A percentile compares a stretch with the other conserved stretches of the same genome.
phyloP scores from a whole-genome alignment of 23 tunicate species.

The Diplosoma virens region DNA sequence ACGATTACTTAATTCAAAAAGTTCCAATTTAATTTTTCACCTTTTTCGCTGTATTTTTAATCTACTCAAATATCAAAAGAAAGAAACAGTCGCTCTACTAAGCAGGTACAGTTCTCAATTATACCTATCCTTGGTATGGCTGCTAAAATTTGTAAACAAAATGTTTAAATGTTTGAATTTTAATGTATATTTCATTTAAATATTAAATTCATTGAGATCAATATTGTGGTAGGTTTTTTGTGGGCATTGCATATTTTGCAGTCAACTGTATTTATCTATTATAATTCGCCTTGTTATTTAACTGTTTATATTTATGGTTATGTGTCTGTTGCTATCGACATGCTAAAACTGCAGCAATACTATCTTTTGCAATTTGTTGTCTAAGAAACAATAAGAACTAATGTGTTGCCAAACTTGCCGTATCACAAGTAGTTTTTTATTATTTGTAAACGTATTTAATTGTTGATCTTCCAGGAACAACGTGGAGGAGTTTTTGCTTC shows the following conservation, averaged over 20 bases:
- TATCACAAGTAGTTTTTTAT: background rate
- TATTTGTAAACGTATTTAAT: background rate
- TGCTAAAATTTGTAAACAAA: background rate
- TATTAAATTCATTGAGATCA: background rate
- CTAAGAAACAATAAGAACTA: no score
- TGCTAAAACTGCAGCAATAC: no score
- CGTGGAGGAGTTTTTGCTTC: conserved; percentile 35
- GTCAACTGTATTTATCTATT: no score
- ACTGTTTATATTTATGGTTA: background rate
- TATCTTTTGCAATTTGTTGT: no score
- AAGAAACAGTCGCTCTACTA: conserved; percentile 31
- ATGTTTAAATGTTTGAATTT: background rate
- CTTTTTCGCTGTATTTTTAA: conserved; percentile 55
- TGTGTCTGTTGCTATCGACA: no score
- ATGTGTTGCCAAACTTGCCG: background rate
- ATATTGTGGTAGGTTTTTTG: background rate
- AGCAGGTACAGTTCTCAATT: conserved; percentile 40
- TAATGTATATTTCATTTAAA: no score
- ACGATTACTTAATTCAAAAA: conserved; percentile 12
- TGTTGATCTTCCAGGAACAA: conserved; percentile 30
- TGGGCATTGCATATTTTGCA: no score
- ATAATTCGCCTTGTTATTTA: background rate
- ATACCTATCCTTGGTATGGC: background rate
- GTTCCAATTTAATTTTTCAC: conserved; percentile 33
- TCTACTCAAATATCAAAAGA: conserved; percentile 24